A percentile compares a stretch with the other conserved stretches of the same genome.
These are phyloP conservation scores for Drosophila pseudoananassae DNA, from an alignment of 1,140 invertebrate genomes.

Conservation along the genomic window DNA sequence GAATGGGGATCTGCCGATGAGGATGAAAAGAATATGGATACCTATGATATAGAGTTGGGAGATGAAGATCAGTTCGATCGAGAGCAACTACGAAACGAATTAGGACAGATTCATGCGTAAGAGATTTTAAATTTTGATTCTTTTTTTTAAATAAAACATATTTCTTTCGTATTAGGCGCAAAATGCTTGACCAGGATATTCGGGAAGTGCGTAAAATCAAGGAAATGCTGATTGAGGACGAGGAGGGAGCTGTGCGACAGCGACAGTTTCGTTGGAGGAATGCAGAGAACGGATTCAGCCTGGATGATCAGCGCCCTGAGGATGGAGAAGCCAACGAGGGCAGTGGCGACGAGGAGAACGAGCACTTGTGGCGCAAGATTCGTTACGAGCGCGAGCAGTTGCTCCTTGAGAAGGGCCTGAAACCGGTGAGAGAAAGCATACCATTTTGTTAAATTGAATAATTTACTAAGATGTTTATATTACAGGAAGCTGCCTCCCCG, in stretches of 20 bases:
- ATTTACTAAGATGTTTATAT: background rate
- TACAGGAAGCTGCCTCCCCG: slow-evolving; percentile 38
- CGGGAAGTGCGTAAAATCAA: slow-evolving; percentile 89
- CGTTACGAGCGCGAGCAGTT: slow-evolving; percentile 87
- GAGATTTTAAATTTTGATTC: slow-evolving; percentile 14
- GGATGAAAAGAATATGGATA: slow-evolving; percentile 89
- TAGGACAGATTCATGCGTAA: slow-evolving; percentile 88
- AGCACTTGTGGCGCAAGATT: slow-evolving; percentile 87
- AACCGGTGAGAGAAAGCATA: slow-evolving; percentile 55
- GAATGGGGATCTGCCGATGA: slow-evolving; percentile 91
- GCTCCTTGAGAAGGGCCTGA: slow-evolving; percentile 84
- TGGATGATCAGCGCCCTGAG: slow-evolving; percentile 74
- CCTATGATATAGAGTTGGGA: slow-evolving; percentile 89
- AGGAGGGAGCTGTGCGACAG: slow-evolving; percentile 89
- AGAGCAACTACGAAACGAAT: slow-evolving; percentile 86
- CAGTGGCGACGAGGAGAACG: slow-evolving; percentile 86
- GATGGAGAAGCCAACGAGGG: slow-evolving; percentile 85
- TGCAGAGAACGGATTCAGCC: slow-evolving; percentile 85
- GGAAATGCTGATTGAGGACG: slow-evolving; percentile 92
- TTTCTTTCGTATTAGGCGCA: slow-evolving; percentile 85
- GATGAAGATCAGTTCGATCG: slow-evolving; percentile 90
- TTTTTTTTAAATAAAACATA: background rate
- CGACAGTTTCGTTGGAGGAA: slow-evolving; percentile 92
- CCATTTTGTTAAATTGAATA: background rate
- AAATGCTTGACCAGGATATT: slow-evolving; percentile 91